Base-by-base conservation (phyloP, 2,888 invertebrate genomes). In the Cotesia congregata region DNA sequence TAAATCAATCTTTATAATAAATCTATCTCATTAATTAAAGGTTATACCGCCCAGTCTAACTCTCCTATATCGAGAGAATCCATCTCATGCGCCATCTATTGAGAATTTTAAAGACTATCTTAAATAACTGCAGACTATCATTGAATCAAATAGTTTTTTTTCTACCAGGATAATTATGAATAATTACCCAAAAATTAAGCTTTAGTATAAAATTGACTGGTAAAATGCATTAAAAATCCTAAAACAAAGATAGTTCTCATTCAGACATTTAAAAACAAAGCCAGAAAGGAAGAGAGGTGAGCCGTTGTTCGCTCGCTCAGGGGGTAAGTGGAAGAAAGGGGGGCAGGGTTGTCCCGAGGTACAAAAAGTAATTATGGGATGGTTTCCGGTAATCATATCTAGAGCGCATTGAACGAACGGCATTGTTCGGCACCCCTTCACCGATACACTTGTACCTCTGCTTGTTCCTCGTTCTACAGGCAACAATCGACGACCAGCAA, bases 301-400 rank as follows among this genome's bases (percentile, higher is more conserved):
- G 75, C 76, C 78, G 77, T 78, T 78, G 77, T 78, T 79, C 74
- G 67, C 68, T 77, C 30, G 17, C 40, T 15, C n/a, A 50, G 50
- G 50, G 5, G 39, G 38, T 71, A 20, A 62, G 62, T 60, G 75
- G 64, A 20, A 50, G 9, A 60, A 39, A 30, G 72, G 17, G 71
- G 9, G 69, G 64, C 68, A 69, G 60, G 70, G 70, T 70, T 70
- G 67, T 70, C 60, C 17, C 41, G 65, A 68, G 83, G 86, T 85
- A 88, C 86, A 87, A 87, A 88, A 88, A 88, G 88, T 88, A 88
- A 88, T 88, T 88, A 88, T 86, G 86, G 87, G 88, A 88, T 88
- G 87, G 88, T 88, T 88, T 88, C 88, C 88, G 88, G 88, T 88
- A 88, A 88, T 88, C 88, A 88, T 88, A 88, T 88, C 88, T 88